Percentiles rank a stretch among this genome's conserved stretches.
phyloP scores from a whole-genome alignment of 2,113 vertebrate species.

The Phasianus colchicus region DNA sequence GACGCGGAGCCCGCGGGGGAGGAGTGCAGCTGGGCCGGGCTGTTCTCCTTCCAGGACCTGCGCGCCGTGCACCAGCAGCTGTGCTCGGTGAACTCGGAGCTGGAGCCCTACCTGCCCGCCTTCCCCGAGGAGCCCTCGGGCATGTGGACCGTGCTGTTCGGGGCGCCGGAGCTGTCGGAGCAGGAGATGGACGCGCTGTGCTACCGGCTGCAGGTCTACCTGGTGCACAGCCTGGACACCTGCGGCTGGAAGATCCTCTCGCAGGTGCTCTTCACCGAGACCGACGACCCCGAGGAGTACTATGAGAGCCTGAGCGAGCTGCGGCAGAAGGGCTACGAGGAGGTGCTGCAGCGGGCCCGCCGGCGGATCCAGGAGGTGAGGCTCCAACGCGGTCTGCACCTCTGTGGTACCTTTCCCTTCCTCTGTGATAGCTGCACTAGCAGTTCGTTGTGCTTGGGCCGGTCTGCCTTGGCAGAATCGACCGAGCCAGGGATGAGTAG shows the following conservation, averaged over 20 bases:
- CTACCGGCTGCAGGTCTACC: slow-evolving; percentile 91
- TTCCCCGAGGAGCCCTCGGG: slow-evolving; percentile 93
- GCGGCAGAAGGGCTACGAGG: slow-evolving; percentile 93
- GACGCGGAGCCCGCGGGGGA: slow-evolving; percentile 69
- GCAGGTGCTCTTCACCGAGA: slow-evolving; percentile 92
- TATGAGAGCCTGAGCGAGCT: slow-evolving; percentile 97
- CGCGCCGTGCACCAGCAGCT: slow-evolving; percentile 90
- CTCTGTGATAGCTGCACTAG: not conserved
- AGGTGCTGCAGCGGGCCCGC: slow-evolving; percentile 89
- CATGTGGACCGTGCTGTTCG: slow-evolving; percentile 94
- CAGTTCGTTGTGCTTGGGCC: not conserved
- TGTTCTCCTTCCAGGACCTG: slow-evolving; percentile 96
- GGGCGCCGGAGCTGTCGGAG: slow-evolving; percentile 78
- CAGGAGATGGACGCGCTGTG: slow-evolving; percentile 88
- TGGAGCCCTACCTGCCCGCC: slow-evolving; percentile 90
- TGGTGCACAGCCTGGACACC: slow-evolving; percentile 93
- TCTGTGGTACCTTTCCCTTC: not conserved
- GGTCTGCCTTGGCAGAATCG: not conserved
- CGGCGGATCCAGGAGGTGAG: slow-evolving; percentile 91
- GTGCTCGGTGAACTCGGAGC: slow-evolving; percentile 92
- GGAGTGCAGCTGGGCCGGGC: slow-evolving; percentile 95
- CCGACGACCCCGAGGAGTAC: slow-evolving; percentile 94
- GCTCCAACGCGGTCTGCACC: rapidly evolving
- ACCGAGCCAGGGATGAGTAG: not conserved
- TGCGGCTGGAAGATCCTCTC: slow-evolving; percentile 98